These are phyloP conservation scores for Monoplex corrugatus DNA, from an alignment of 2,888 invertebrate genomes.

Conservation along the genomic window DNA sequence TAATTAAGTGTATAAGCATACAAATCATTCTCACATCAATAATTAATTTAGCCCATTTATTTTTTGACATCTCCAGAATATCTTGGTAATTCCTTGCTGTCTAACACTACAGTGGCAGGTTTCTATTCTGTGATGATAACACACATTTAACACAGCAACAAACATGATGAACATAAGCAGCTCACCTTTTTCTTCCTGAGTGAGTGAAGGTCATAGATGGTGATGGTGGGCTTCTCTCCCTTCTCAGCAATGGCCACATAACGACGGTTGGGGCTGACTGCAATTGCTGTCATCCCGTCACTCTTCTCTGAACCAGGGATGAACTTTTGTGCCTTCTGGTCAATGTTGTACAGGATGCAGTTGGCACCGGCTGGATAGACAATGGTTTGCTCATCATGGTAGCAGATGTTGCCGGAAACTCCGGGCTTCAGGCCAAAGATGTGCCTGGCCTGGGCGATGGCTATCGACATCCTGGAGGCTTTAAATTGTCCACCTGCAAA, in stretches of 20 bases:
- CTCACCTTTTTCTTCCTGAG: conserved; percentile 80
- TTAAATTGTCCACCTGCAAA: neutral
- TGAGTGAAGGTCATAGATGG: conserved; percentile 82
- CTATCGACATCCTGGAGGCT: conserved; percentile 78
- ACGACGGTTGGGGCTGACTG: conserved; percentile 81
- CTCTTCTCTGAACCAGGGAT: conserved; percentile 81
- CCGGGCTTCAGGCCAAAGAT: conserved; percentile 81
- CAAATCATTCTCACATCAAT: too few relatives aligned
- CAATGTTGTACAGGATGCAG: conserved; percentile 82
- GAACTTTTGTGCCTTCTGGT: conserved; percentile 82
- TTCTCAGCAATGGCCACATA: conserved; percentile 82
- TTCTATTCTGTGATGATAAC: too few relatives aligned
- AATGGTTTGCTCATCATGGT: conserved; percentile 82
- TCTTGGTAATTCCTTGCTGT: too few relatives aligned
- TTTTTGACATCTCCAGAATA: too few relatives aligned
- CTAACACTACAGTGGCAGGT: too few relatives aligned
- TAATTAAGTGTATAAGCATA: too few relatives aligned
- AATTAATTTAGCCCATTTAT: too few relatives aligned
- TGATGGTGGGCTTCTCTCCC: conserved; percentile 81
- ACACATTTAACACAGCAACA: too few relatives aligned
- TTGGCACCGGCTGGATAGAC: conserved; percentile 82
- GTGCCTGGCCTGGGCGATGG: conserved; percentile 79
- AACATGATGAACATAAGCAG: too few relatives aligned
- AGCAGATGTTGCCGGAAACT: conserved; percentile 80
- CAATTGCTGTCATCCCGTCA: conserved; percentile 81